Percentiles rank a stretch among this genome's conserved stretches.
Evolutionary conservation across 2,888 invertebrate genomes (phyloP).

Genomic region (Palloptera scutellata): DNA sequence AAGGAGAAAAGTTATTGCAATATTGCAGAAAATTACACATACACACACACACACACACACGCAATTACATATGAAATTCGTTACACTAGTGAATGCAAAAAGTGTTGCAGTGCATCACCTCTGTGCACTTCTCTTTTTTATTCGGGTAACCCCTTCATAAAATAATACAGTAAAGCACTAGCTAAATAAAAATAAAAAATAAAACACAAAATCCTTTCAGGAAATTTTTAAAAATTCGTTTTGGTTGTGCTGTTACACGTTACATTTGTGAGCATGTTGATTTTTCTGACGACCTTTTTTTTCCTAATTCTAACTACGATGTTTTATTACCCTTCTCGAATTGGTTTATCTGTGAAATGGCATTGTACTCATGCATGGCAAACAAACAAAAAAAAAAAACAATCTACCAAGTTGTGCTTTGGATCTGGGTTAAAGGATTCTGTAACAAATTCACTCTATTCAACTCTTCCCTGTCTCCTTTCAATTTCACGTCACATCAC

Average conservation of each 20-base stretch:
- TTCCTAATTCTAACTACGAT: conserved; percentile 10
- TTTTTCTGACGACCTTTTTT: conserved; percentile 18
- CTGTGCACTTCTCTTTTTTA: conserved; percentile 2
- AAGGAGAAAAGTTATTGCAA: not conserved
- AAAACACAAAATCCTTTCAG: conserved; percentile 45
- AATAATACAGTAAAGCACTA: not conserved
- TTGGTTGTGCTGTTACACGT: conserved; percentile 55
- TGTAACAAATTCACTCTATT: conserved; percentile 42
- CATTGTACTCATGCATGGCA: conserved; percentile 28
- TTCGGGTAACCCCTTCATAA: not conserved
- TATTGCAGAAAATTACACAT: not conserved
- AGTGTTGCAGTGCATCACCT: not conserved
- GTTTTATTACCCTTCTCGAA: conserved; percentile 62
- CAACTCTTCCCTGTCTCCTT: conserved; percentile 19
- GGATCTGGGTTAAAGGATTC: conserved; percentile 44
- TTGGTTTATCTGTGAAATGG: conserved; percentile 62
- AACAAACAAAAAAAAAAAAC: conserved; percentile 3
- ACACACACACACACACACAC: not conserved
- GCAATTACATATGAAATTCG: not conserved
- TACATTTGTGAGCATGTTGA: conserved; percentile 31
- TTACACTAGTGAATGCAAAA: conserved; percentile 11
- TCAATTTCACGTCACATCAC: not conserved
- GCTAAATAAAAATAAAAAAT: conserved; percentile 10
- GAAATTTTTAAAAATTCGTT: conserved; percentile 49
- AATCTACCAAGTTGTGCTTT: conserved; percentile 22